phyloP scores from a whole-genome alignment of 1,140 invertebrate genomes.

The Pomacea maculata region DNA sequence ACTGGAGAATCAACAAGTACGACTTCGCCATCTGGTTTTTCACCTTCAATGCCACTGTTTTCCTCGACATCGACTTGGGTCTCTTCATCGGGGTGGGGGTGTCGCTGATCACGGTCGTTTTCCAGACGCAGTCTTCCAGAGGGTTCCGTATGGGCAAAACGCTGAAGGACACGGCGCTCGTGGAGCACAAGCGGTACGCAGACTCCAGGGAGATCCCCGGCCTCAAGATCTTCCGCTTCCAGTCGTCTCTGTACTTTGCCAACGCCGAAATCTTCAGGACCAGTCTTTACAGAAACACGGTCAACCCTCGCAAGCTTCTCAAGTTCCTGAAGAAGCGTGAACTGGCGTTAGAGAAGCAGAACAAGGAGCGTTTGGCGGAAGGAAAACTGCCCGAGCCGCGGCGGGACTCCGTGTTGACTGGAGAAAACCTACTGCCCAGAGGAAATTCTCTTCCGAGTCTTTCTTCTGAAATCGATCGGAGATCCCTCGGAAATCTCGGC shows the following conservation, averaged over 20 bases:
- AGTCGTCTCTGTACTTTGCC: slow-evolving; percentile 67
- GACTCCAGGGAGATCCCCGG: slow-evolving; percentile 48
- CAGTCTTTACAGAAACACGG: slow-evolving; percentile 50
- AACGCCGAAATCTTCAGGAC: slow-evolving; percentile 67
- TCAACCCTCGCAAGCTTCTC: slow-evolving; percentile 53
- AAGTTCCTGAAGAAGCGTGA: slow-evolving; percentile 57
- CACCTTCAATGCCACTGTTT: slow-evolving; percentile 57
- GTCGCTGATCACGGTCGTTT: slow-evolving; percentile 57
- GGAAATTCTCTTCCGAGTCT: slow-evolving; percentile 5
- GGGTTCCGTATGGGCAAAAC: slow-evolving; percentile 50
- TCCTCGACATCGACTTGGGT: slow-evolving; percentile 60
- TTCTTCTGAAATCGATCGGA: no score
- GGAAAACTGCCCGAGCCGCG: slow-evolving; percentile 22
- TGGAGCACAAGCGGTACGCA: slow-evolving; percentile 34
- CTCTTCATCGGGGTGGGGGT: slow-evolving; percentile 57
- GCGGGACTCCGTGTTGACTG: slow-evolving; percentile 29
- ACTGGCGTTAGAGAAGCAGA: slow-evolving; percentile 28
- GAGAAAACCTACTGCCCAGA: slow-evolving; percentile 17
- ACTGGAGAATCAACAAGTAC: slow-evolving; percentile 59
- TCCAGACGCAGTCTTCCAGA: slow-evolving; percentile 57
- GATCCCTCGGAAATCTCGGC: neutral
- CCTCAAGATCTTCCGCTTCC: slow-evolving; percentile 66
- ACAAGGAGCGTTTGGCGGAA: slow-evolving; percentile 25
- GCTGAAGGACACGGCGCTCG: slow-evolving; percentile 26
- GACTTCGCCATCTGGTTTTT: slow-evolving; percentile 63